Percentiles rank a stretch among this genome's conserved stretches.
Evolutionary conservation across 2,797 vertebrate genomes (phyloP).

Genomic region (Acipenser ruthenus): DNA sequence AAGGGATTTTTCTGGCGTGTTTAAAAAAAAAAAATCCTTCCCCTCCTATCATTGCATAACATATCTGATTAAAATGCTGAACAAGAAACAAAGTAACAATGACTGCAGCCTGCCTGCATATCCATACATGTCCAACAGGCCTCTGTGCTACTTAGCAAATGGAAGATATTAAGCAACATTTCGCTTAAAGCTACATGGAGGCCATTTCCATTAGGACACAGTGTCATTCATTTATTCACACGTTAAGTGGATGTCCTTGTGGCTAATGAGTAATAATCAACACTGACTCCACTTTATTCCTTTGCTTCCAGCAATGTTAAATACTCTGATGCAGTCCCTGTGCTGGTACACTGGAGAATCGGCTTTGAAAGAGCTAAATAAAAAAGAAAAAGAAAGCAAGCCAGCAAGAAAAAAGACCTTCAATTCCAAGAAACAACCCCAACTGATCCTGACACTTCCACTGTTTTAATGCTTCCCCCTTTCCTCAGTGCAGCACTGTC

Average conservation of each 20-base stretch:
- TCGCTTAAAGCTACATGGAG: conserved; percentile 68
- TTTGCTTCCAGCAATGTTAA: conserved; percentile 67
- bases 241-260: conserved; percentile 80
- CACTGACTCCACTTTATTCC: conserved; percentile 72
- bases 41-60: conserved; percentile 56
- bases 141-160: conserved; percentile 71
- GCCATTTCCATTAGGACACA: conserved; percentile 65
- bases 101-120: conserved; percentile 48
- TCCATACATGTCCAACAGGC: conserved; percentile 68
- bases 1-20: conserved; percentile 40
- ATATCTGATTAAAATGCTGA: conserved; percentile 67
- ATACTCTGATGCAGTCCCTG: conserved; percentile 52
- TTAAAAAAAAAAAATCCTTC: conserved; percentile 33
- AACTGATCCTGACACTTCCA: conserved; percentile 11
- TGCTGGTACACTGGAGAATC: conserved; percentile 53
- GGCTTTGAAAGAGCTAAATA: conserved; percentile 22
- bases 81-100: conserved; percentile 71
- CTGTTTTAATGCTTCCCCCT: not conserved
- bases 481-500: not conserved
- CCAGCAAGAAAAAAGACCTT: not conserved
- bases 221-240: conserved; percentile 69
- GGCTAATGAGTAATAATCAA: conserved; percentile 87
- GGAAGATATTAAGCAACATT: conserved; percentile 76
- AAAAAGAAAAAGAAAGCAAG: conserved; percentile 9
- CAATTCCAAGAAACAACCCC: conserved; percentile 11